Evolutionary conservation across 2,888 invertebrate species (phyloP).

Genomic region (Synanthedon andrenaeformis): DNA sequence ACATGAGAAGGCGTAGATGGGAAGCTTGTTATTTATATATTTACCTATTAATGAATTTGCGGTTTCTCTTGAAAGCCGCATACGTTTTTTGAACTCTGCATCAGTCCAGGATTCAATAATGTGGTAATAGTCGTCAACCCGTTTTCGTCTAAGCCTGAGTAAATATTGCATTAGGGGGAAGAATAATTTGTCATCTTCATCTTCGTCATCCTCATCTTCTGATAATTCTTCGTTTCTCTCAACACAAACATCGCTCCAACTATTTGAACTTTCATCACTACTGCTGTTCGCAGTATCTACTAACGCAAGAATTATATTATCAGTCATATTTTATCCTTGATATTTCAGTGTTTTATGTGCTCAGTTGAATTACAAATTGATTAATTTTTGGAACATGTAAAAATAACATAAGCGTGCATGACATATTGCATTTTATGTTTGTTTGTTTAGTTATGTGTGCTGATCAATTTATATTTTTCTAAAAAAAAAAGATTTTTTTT

Average conservation of each 20-base stretch:
- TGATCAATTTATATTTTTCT: background rate
- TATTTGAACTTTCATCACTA: constrained; percentile 30
- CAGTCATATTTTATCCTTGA: constrained; percentile 15
- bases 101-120: constrained; percentile 45
- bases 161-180: constrained; percentile 44
- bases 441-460: no score
- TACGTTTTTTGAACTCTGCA: constrained; percentile 36
- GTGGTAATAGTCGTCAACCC: constrained; percentile 42
- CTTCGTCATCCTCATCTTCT: constrained; percentile 23
- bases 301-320: constrained; percentile 23
- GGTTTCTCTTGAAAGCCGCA: constrained; percentile 36
- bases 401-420: no score
- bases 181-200: constrained; percentile 30
- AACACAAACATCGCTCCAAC: constrained; percentile 32
- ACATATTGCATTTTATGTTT: no score
- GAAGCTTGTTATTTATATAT: background rate
- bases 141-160: constrained; percentile 27
- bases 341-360: no score
- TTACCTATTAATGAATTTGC: constrained; percentile 34
- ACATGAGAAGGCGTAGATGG: no score
- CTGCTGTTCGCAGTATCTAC: constrained; percentile 17
- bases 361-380: no score
- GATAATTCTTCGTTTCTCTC: constrained; percentile 17
- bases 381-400: no score
- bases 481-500: no score